Conservation (phyloP, 2,797 vertebrate genomes). For the Sebastes vulpes region DNA sequence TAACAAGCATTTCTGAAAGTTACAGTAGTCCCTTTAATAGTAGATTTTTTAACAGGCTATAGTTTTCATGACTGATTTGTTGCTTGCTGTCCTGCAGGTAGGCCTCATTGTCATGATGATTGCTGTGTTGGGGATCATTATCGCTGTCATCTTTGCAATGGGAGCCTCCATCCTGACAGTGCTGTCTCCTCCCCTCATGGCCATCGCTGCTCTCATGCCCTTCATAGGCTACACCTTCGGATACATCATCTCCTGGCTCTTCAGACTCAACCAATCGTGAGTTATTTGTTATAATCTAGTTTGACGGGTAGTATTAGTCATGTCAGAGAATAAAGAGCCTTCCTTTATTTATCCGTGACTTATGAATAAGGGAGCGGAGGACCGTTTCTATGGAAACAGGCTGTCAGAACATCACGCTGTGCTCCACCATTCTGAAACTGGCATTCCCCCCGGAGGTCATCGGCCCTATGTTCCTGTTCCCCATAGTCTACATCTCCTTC, state of each 20-base stretch:
- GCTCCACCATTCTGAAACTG: conserved; percentile 83
- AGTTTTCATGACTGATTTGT: background rate
- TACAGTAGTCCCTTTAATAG: no score
- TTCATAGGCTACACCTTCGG: conserved; percentile 86
- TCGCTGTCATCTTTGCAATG: conserved; percentile 28
- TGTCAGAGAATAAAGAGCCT: background rate
- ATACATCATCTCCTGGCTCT: conserved; percentile 82
- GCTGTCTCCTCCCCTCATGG: conserved; percentile 79
- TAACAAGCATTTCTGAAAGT: no score
- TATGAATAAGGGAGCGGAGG: conserved; percentile 65
- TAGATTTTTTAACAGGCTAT: no score
- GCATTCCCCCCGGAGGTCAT: conserved; percentile 80
- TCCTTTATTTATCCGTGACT: background rate
- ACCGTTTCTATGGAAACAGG: conserved; percentile 88
- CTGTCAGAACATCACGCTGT: conserved; percentile 89
- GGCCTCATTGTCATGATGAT: conserved; percentile 69
- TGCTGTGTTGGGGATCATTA: conserved; percentile 2
- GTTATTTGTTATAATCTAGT: background rate
- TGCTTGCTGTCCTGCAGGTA: conserved; percentile 63
- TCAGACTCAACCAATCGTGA: conserved; percentile 82
- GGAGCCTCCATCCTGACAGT: conserved; percentile 45
- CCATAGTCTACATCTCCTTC: conserved; percentile 79
- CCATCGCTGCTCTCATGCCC: conserved; percentile 85
- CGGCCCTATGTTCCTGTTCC: conserved; percentile 87
- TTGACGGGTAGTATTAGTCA: background rate